Evolutionary conservation across 2,113 vertebrate species (phyloP).

Genomic region (Cariama cristata): DNA sequence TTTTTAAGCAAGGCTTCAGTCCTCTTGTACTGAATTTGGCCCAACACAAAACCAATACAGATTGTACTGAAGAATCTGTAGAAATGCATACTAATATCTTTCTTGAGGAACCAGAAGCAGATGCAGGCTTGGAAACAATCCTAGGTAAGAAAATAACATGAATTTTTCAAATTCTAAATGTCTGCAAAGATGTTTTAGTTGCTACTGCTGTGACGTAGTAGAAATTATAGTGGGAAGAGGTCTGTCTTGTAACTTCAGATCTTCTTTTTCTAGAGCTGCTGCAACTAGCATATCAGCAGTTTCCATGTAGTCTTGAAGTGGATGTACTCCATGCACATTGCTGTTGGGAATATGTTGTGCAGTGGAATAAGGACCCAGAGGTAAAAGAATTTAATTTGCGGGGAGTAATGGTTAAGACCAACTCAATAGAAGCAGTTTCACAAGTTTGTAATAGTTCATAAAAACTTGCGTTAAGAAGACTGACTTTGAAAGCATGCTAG

Average conservation of each 20-base stretch:
- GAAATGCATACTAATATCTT: conserved; percentile 3
- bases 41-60: conserved; percentile 61
- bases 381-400: conserved; percentile 57
- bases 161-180: not conserved
- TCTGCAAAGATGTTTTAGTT: not conserved
- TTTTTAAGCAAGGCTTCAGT: conserved; percentile 88
- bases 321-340: conserved; percentile 92
- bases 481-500: not conserved
- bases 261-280: conserved; percentile 82
- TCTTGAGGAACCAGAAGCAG: conserved; percentile 34
- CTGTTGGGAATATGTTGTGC: conserved; percentile 96
- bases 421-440: not conserved
- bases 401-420: not conserved
- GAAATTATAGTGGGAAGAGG: not conserved
- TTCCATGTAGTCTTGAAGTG: conserved; percentile 91
- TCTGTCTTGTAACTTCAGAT: not conserved
- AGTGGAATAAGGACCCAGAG: conserved; percentile 99
- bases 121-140: conserved; percentile 60
- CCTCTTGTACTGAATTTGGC: conserved; percentile 82
- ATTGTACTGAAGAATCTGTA: conserved; percentile 50
- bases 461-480: not conserved
- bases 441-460: not conserved
- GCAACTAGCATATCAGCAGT: conserved; percentile 83
- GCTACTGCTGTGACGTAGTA: not conserved
- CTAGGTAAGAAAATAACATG: conserved; percentile 60